Percentiles rank a stretch among this genome's conserved stretches.
These are phyloP conservation scores for Neostethus bicornis DNA, from an alignment of 2,797 vertebrate species.

Conservation along the genomic window DNA sequence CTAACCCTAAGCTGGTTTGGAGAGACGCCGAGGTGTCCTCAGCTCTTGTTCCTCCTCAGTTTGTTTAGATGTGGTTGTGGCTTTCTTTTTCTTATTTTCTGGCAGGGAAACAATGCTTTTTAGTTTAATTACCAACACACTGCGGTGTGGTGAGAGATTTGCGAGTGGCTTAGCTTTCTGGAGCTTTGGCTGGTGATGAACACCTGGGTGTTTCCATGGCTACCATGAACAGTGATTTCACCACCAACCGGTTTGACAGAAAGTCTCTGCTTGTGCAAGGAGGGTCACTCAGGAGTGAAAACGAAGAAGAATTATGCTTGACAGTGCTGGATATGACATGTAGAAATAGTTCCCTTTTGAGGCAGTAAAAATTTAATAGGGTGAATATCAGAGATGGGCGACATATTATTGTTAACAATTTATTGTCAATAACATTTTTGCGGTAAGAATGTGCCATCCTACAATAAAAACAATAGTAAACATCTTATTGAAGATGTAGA, in stretches of 20 bases:
- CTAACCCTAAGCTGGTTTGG: conserved; percentile 60
- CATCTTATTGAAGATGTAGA: no score
- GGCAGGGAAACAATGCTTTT: conserved; percentile 76
- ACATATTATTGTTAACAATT: no score
- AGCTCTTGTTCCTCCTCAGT: conserved; percentile 49
- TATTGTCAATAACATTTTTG: no score
- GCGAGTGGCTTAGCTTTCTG: conserved; percentile 58
- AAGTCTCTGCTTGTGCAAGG: conserved; percentile 65
- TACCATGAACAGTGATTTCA: conserved; percentile 75
- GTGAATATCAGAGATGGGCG: no score
- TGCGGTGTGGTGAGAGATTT: conserved; percentile 73
- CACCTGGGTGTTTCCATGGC: conserved; percentile 80
- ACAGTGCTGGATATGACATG: conserved; percentile 5
- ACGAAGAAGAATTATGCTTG: conserved; percentile 34
- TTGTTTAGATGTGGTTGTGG: conserved; percentile 57
- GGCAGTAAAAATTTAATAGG: conserved; percentile 12
- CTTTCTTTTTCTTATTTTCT: conserved; percentile 46
- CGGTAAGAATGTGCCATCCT: no score
- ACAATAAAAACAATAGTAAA: no score
- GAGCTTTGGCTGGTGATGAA: conserved; percentile 57
- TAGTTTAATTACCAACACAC: conserved; percentile 71
- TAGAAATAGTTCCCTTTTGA: background rate
- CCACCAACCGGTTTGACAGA: conserved; percentile 86
- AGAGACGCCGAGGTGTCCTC: conserved; percentile 60
- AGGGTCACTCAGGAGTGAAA: conserved; percentile 39